Evolutionary conservation across 2,888 invertebrate species (phyloP), one percentile per base, ranked within the genome.

Genomic region (Phaedon cochleariae): DNA sequence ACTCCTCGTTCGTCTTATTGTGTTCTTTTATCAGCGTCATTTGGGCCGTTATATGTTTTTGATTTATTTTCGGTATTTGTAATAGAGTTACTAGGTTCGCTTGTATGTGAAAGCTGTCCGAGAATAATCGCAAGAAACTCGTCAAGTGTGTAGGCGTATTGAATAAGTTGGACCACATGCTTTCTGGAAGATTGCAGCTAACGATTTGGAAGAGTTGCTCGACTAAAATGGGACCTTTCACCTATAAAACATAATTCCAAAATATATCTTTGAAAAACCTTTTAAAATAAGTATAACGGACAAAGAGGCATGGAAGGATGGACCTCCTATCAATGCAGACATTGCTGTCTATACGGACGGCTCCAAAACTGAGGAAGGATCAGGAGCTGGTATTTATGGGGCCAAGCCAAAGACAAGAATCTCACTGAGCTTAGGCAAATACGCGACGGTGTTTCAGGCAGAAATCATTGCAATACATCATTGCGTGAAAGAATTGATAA

Each of bases 51-150:
- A 82, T 77, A 68, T 81, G 81, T 60, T 82, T 83, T 62, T 82
- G 81, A 65, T 87, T 89, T 76, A 90, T 87, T 86, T 91, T 92
- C 80, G 92, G 91, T 80, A 90, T 89, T 80, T 90, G 91, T 76
- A 94, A 88, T 73, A 95, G 84, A 63, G 94, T 94, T 76, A 96
- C 95, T 83, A 96, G 88, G 86, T 97, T 96, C 59, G 95, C 90
- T 81, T 97, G 96, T 68, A 97, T 95, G 82, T 95, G 94, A 84
- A 97, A 97, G 77, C 94, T 91, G 82, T 96, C 94, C n/a, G 96
- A 93, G 82, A 97, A 96, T 85, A 97, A 90, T 82, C 95, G 92
- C 59, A 97, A 85, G 81, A 97, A 97, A 53, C 96, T 95, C 55
- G 92, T 90, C 73, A 97, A 86, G 84, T 97, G 97, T 62, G 92